These are phyloP conservation scores for Euphonia xanthogaster DNA, from an alignment of 2,797 vertebrate genomes.

Conservation along the genomic window DNA sequence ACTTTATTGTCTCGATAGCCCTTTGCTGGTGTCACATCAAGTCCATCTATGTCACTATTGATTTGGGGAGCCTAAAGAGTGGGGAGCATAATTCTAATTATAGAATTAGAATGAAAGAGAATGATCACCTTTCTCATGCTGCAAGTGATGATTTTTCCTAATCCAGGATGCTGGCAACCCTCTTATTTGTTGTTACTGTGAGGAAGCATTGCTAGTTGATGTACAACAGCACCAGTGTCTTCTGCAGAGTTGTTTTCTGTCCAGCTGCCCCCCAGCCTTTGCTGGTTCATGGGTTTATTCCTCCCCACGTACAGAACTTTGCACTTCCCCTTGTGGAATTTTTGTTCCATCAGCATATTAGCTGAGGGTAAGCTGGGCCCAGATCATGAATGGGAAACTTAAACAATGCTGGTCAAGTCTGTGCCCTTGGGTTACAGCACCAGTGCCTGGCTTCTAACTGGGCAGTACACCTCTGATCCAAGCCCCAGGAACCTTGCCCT, in stretches of 20 bases:
- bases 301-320: background rate
- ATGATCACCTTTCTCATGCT: background rate
- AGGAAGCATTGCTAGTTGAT: background rate
- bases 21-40: background rate
- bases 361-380: background rate
- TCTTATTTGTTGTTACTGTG: background rate
- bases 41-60: background rate
- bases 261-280: background rate
- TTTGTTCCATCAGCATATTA: background rate
- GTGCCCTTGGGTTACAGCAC: background rate
- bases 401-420: background rate
- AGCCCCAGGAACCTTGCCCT: background rate
- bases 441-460: background rate
- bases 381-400: background rate
- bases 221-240: background rate
- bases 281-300: background rate
- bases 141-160: background rate
- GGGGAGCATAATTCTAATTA: background rate
- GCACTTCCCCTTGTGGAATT: background rate
- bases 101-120: background rate
- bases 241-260: background rate
- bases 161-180: background rate
- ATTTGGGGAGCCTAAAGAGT: background rate
- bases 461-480: fast-evolving
- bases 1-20: background rate